These are phyloP conservation scores for Erpobdella octoculata DNA, from an alignment of 2,888 invertebrate genomes.

Conservation along the genomic window DNA sequence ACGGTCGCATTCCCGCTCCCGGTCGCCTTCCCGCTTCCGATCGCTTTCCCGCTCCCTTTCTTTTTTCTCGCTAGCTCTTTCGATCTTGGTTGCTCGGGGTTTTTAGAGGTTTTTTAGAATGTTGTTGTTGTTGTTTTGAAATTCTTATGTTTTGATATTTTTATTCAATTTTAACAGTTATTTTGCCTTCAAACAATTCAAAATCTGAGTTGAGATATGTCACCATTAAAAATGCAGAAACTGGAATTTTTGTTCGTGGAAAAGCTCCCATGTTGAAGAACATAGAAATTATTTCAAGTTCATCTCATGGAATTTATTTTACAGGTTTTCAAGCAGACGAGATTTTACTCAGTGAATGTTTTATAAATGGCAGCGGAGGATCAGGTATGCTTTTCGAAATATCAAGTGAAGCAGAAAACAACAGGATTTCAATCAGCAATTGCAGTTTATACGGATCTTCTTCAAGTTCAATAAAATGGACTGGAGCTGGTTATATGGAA, in stretches of 20 bases:
- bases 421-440: neutral
- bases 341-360: neutral
- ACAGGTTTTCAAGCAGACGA: neutral
- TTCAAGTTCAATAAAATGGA: neutral
- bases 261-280: neutral
- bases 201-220: neutral
- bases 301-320: constrained; percentile 14
- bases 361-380: neutral
- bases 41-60: too few relatives aligned
- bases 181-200: too few relatives aligned
- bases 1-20: too few relatives aligned
- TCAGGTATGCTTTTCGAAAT: neutral
- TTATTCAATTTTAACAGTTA: too few relatives aligned
- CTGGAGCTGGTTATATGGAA: neutral
- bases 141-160: too few relatives aligned
- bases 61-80: too few relatives aligned
- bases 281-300: neutral
- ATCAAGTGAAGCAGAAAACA: neutral
- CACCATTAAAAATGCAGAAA: constrained; percentile 3
- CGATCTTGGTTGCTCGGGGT: too few relatives aligned
- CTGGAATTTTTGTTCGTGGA: constrained; percentile 4
- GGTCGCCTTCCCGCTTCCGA: too few relatives aligned
- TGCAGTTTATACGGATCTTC: neutral
- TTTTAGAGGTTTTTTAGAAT: too few relatives aligned
- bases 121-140: too few relatives aligned